A percentile compares a stretch with the other conserved stretches of the same genome.
These are phyloP conservation scores for Portunus trituberculatus DNA, from an alignment of 1,140 invertebrate genomes.

Conservation along the genomic window DNA sequence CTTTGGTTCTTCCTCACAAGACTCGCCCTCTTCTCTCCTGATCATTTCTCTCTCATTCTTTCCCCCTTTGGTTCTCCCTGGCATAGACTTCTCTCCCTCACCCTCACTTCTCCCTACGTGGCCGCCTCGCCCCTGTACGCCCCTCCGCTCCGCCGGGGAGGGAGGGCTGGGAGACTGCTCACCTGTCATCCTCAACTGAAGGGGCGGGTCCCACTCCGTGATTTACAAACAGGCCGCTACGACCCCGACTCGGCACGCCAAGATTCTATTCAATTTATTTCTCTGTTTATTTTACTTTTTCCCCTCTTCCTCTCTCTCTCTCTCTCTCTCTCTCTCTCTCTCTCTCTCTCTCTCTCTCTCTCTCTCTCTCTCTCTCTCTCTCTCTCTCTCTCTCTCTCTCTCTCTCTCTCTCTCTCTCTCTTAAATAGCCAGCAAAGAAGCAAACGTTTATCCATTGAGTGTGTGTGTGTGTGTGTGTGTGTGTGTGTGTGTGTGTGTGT, in stretches of 20 bases:
- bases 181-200: slow-evolving; percentile 69
- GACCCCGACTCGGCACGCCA: slow-evolving; percentile 55
- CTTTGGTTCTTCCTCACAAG: background rate
- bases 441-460: too few species aligned
- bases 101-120: slow-evolving; percentile 4
- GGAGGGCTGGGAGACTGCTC: slow-evolving; percentile 14
- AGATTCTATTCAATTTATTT: slow-evolving; percentile 65
- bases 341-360: background rate
- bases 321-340: background rate
- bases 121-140: background rate
- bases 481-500: too few species aligned
- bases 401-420: slow-evolving; percentile 17
- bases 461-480: too few species aligned
- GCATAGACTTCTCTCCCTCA: slow-evolving; percentile 21
- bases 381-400: slow-evolving; percentile 33
- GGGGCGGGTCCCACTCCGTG: slow-evolving; percentile 59
- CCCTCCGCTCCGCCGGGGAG: background rate
- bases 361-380: slow-evolving; percentile 2
- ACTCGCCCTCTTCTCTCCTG: background rate
- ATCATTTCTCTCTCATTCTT: background rate
- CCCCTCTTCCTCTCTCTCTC: slow-evolving; percentile 5
- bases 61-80: background rate
- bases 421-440: too few species aligned
- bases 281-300: slow-evolving; percentile 55
- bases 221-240: slow-evolving; percentile 69